Base-by-base conservation (phyloP, 2,888 invertebrate species). In the Lasioglossum pauxillum region DNA sequence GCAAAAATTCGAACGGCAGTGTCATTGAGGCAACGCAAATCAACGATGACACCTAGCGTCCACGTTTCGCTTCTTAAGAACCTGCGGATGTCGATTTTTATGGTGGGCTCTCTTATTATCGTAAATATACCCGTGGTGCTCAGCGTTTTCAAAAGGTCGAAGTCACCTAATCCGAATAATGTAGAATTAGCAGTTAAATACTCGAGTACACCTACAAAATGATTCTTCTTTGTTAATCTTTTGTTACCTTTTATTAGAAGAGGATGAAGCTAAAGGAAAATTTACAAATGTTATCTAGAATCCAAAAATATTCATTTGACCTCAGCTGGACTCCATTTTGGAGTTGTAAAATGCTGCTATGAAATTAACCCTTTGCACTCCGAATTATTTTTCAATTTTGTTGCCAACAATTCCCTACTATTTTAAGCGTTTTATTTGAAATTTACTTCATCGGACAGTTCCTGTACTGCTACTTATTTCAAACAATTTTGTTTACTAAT, bases 31-130 rank as follows among this genome's bases (percentile, higher is more conserved):
- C 94, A 94, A 78, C 91, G 89, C 10, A 92, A 78, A 76, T 94
- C 94, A 31, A 94, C 82, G 31, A 93, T 84, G n/a, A 94, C 83
- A 16, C 94, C 94, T 0, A 91, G 64, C 10, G 80, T 83, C 82
- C 90, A 87, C 46, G 89, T 78, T 46, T 83, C 84, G 44, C 84
- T 90, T 16, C 84, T 86, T 71, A 90, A 77, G n/a, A 92, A 88
- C 46, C 90, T 83, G 7, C 89, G 75, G 1, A 91, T 64, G 44
- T 91, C 86, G 75, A 91, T 84, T 31, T 88, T 80, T 12, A 79
- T 38, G 5, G 75, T 86, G 16, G 91, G 88, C 64, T 89, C 86
- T 4, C 86, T 75, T 60, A 93, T 82, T n/a, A 89, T 84, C 3
- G 89, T 91, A 38, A 75, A 92, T 75, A 93, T 93, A 27, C 90